Percentiles rank a stretch among this genome's conserved stretches.
Conservation (phyloP, 2,113 vertebrate genomes). For the Heteronetta atricapilla region DNA sequence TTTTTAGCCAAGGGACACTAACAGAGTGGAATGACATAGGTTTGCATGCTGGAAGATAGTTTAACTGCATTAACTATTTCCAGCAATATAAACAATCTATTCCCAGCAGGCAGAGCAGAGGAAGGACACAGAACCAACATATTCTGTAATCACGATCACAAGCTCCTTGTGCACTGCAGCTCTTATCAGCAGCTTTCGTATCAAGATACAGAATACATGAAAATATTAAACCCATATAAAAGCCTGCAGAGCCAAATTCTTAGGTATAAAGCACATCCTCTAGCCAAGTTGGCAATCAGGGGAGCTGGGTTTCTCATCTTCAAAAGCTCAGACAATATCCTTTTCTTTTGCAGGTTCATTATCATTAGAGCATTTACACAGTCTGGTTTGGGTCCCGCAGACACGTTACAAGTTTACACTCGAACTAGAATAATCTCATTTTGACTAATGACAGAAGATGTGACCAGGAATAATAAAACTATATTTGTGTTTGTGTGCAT, state of each 20-base stretch:
- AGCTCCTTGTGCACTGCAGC: not conserved
- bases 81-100: constrained; percentile 71
- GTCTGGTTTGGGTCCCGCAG: not conserved
- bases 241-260: not conserved
- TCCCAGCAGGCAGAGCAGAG: constrained; percentile 61
- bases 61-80: constrained; percentile 64
- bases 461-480: not conserved
- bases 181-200: not conserved
- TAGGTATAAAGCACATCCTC: not conserved
- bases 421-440: not conserved
- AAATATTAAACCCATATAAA: not conserved
- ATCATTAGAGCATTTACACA: not conserved
- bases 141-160: not conserved
- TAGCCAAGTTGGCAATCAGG: not conserved
- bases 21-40: constrained; percentile 69
- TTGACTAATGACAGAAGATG: not conserved
- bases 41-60: constrained; percentile 52
- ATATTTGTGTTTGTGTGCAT: accelerated
- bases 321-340: not conserved
- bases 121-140: constrained; percentile 55
- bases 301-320: not conserved
- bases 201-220: not conserved
- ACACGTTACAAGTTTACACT: not conserved
- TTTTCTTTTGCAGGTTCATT: not conserved
- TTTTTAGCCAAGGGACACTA: constrained; percentile 73